phyloP scores from a whole-genome alignment of 2,888 invertebrate genomes.

The Keiferia lycopersicella region DNA sequence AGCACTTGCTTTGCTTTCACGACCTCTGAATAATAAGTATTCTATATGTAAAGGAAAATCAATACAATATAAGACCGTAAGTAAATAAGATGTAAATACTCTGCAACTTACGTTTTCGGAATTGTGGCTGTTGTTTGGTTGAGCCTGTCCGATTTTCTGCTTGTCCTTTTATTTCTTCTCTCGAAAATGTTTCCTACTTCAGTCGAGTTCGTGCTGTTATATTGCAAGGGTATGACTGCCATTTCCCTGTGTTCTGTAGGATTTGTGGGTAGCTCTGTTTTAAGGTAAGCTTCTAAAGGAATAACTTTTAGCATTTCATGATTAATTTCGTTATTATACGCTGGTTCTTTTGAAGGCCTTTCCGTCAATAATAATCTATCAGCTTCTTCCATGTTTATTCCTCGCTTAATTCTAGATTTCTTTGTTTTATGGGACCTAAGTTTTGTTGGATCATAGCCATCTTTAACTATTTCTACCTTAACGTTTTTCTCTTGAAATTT shows the following conservation, averaged over 20 bases:
- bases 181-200: constrained; percentile 65
- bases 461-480: constrained; percentile 54
- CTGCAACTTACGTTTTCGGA: constrained; percentile 71
- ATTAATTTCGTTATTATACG: constrained; percentile 51
- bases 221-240: constrained; percentile 62
- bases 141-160: constrained; percentile 74
- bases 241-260: constrained; percentile 46
- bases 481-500: constrained; percentile 39
- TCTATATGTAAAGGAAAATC: neutral
- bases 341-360: constrained; percentile 44
- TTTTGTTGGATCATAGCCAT: constrained; percentile 49
- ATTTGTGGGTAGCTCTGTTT: constrained; percentile 28
- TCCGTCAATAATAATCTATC: constrained; percentile 53
- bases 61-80: neutral
- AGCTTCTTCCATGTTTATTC: constrained; percentile 51
- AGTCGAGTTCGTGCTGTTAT: constrained; percentile 68
- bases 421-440: constrained; percentile 39
- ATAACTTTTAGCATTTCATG: constrained; percentile 62
- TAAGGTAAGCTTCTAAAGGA: constrained; percentile 47
- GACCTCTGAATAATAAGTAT: constrained; percentile 50
- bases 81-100: neutral
- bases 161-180: constrained; percentile 74
- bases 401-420: constrained; percentile 58
- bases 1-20: constrained; percentile 67
- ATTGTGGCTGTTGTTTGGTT: constrained; percentile 76